These are phyloP conservation scores for Dicyrtoma fusca DNA, from an alignment of 2,888 invertebrate species.

Conservation along the genomic window DNA sequence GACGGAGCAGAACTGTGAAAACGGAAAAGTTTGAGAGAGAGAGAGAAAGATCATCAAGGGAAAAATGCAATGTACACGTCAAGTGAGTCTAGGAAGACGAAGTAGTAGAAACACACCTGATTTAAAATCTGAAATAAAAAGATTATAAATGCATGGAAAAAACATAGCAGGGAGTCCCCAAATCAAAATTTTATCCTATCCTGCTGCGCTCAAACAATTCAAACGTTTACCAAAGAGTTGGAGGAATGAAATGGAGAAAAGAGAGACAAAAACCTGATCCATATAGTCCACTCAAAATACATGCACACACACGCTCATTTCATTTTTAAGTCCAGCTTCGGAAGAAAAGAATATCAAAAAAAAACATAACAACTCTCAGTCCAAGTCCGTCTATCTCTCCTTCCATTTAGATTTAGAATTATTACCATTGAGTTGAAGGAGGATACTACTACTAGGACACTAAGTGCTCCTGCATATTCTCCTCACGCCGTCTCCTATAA, in stretches of 20 bases:
- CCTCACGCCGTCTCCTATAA: slow-evolving; percentile 29
- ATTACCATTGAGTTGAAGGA: too few relatives aligned
- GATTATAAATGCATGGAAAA: slow-evolving; percentile 57
- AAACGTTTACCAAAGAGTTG: slow-evolving; percentile 31
- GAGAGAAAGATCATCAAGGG: slow-evolving; percentile 5
- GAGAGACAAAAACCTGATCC: slow-evolving; percentile 44
- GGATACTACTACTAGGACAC: too few relatives aligned
- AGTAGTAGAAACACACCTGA: slow-evolving; percentile 47
- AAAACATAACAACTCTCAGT: too few relatives aligned
- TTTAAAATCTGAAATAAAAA: slow-evolving; percentile 48
- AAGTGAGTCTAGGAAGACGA: slow-evolving; percentile 2
- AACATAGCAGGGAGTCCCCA: slow-evolving; percentile 57
- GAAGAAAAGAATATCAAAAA: too few relatives aligned
- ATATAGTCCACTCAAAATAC: slow-evolving; percentile 28
- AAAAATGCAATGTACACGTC: slow-evolving; percentile 28
- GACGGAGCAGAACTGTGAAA: too few relatives aligned
- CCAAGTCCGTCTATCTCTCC: too few relatives aligned
- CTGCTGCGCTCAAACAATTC: slow-evolving; percentile 54
- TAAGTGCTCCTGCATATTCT: slow-evolving; percentile 17
- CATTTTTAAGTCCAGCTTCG: too few relatives aligned
- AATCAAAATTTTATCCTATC: slow-evolving; percentile 55
- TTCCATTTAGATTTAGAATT: too few relatives aligned
- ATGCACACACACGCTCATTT: neutral
- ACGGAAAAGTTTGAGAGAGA: neutral
- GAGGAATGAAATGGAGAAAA: slow-evolving; percentile 16